A percentile compares a stretch with the other conserved stretches of the same genome.
These are phyloP conservation scores for Hyposoter dolosus DNA, from an alignment of 2,888 invertebrate species.

Conservation along the genomic window DNA sequence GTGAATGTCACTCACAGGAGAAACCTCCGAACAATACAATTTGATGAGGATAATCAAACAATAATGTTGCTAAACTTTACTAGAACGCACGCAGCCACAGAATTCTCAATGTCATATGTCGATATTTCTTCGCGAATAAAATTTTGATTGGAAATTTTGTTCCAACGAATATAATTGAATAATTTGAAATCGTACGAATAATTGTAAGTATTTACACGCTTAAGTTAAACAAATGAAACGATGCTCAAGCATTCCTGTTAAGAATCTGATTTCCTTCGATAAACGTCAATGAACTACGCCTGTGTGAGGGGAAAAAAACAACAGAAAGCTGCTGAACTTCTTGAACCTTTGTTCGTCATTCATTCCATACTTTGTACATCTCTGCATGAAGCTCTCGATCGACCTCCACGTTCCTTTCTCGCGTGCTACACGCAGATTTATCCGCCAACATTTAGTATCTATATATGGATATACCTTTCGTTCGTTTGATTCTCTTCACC, in stretches of 20 bases:
- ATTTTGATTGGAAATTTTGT: no score
- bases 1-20: conserved; percentile 3
- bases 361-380: conserved; percentile 24
- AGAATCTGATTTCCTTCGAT: neutral
- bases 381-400: conserved; percentile 22
- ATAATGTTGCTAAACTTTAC: neutral
- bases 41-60: neutral
- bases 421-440: conserved; percentile 34
- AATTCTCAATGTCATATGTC: neutral
- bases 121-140: neutral
- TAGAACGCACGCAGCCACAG: neutral
- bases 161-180: no score
- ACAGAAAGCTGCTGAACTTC: neutral
- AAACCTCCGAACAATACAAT: conserved; percentile 18
- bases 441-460: conserved; percentile 1
- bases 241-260: neutral
- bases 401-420: conserved; percentile 19
- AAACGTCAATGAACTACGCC: neutral
- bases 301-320: neutral
- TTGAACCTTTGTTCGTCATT: conserved; percentile 31
- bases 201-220: neutral
- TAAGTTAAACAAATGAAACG: neutral
- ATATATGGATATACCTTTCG: conserved; percentile 10
- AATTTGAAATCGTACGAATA: neutral
- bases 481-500: conserved; percentile 55